Evolutionary conservation across 2,797 vertebrate genomes (phyloP).

Genomic region (Phalanger gymnotis): DNA sequence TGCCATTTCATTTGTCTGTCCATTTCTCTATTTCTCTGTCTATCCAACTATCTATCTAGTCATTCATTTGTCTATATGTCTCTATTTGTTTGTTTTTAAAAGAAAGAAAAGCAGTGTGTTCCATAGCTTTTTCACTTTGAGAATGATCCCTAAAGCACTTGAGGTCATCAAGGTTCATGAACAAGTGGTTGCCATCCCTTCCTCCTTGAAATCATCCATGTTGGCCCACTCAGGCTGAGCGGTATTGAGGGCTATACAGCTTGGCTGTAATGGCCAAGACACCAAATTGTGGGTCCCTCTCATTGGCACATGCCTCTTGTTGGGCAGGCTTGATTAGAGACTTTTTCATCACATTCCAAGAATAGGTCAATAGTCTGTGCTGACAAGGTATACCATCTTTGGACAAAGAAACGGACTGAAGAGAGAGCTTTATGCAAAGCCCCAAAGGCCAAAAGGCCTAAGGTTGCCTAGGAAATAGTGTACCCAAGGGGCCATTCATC

Average conservation of each 20-base stretch:
- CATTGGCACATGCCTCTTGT: neutral
- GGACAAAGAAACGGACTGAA: slow-evolving; percentile 6
- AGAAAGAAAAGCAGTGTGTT: neutral
- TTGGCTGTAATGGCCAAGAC: neutral
- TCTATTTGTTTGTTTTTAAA: neutral
- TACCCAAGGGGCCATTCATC: neutral
- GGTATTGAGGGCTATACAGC: neutral
- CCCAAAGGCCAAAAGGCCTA: neutral
- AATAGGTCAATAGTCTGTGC: neutral
- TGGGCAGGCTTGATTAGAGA: neutral
- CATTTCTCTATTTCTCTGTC: neutral
- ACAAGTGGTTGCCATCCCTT: neutral
- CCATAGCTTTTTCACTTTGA: neutral
- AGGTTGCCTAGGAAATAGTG: neutral
- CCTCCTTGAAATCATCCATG: neutral
- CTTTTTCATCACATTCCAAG: neutral
- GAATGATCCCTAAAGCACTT: neutral
- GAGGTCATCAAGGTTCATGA: neutral
- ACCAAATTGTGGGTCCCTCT: neutral
- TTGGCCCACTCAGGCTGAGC: neutral
- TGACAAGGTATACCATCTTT: neutral
- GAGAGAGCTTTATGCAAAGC: neutral
- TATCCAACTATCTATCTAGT: neutral
- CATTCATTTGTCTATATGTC: neutral
- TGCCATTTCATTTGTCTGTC: neutral